Evolutionary conservation across 2,888 invertebrate species (phyloP), one percentile per base, ranked within the genome.

Genomic region (Parelbella ahira): DNA sequence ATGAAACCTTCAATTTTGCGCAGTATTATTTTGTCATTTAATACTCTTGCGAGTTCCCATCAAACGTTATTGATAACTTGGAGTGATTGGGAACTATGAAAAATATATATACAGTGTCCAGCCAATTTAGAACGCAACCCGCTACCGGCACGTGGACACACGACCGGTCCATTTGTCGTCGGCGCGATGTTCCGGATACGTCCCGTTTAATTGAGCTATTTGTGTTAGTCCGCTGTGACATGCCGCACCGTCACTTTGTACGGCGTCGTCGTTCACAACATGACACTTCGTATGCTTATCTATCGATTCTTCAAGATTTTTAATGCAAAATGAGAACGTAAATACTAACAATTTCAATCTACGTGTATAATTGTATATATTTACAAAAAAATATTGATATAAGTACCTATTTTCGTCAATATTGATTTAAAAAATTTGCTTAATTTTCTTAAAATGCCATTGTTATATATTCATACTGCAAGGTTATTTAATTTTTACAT

Each of bases 131-230:
- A 68, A 69, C 64, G 75, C 75, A 71, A 73, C 71, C 72, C 62
- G 57, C 63, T 61, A 63, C 54, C 60, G 63, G 62, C 60, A 60
- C 63, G 65, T 57, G 70, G 55, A 71, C 72, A 69, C 67, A 75
- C 71, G 75, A 65, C 56, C 55, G 58, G 59, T 51, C 63, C 64
- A 69, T 68, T 70, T 67, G 65, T 70, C 58, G 57, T 57, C 60
- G 54, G 52, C 49, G 57, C 63, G 62, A 63, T 66, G 58, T 63
- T 56, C 66, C 58, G 60, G 54, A 58, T 60, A 60, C 62, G 63
- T 63, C 63, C 60, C 61, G 54, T 69, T 76, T 79, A 82, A 83
- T 82, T 83, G 82, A 79, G 79, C 80, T 72, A 78, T 83, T 82
- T 79, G 79, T 78, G 78, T 62, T 67, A 67, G 70, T 69, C 68